Base-by-base conservation (phyloP, 2,113 vertebrate species). In the Aphelocoma coerulescens region DNA sequence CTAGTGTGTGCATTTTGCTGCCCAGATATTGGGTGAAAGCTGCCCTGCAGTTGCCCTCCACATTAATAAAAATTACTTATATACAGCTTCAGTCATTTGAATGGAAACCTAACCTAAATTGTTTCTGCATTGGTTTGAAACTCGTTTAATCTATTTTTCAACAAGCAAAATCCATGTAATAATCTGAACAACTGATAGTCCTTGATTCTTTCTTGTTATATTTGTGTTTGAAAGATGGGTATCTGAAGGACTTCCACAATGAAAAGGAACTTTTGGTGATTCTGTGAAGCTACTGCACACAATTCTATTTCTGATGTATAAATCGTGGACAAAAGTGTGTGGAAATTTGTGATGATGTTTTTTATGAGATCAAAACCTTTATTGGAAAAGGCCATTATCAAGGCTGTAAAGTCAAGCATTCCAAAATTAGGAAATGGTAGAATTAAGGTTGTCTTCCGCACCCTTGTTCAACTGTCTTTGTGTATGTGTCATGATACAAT, bases 351-450 rank as follows among this genome's bases (percentile, higher is more conserved):
- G 78, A 55, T 57, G 24, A 37, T 94, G 69, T 77, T 89, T 89
- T 77, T 85, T 93, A 90, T 66, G 75, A 94, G 71, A 96, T 91
- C 67, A 80, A 58, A 96, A 90, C 69, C 33, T 88, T 91, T 94
- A 80, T 85, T 93, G 72, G 82, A 90, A 91, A 96, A 88, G 26
- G 72, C 71, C 33, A 67, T 88, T 96, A 83, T 93, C 71, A 83
- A 80, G 82, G 55, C 85, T 91, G 59, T 85, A 71, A 93, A 94
- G 93, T 96, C 88, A 97, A 93, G 59, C 75, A 85, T 91, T 91
- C 76, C 71, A 95, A 67, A 96, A 79, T 80, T 85, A 90, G 85
- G 91, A 91, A 93, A 77, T 83, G 59, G 51, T 79, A 80, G 94
- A 93, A 85, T 95, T 96, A 93, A 88, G 67, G 39, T 83, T 85